phyloP scores from a whole-genome alignment of 2,888 invertebrate genomes.

The Lycocerus yunnanus region DNA sequence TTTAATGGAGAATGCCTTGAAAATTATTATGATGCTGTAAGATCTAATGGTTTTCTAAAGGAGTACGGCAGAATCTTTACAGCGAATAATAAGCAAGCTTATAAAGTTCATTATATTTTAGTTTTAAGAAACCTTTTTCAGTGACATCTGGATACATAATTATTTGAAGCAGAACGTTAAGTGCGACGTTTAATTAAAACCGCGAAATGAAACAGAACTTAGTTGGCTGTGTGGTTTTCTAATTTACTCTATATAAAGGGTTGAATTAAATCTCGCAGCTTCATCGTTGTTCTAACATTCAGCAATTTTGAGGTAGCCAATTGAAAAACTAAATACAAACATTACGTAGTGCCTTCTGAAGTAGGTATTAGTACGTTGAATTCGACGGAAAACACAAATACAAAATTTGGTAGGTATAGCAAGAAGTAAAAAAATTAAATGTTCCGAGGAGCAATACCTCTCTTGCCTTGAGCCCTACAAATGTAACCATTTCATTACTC shows the following conservation, averaged over 20 bases:
- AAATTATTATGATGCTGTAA: background rate
- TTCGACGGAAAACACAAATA: slow-evolving; percentile 20
- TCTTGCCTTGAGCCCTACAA: slow-evolving; percentile 27
- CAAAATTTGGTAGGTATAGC: slow-evolving; percentile 24
- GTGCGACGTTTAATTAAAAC: slow-evolving; percentile 39
- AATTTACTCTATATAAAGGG: slow-evolving; percentile 33
- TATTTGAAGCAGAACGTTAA: slow-evolving; percentile 30
- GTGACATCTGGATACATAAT: slow-evolving; percentile 32
- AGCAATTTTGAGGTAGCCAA: slow-evolving; percentile 11
- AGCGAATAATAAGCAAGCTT: background rate
- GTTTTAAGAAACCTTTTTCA: slow-evolving; percentile 17
- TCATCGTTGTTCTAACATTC: slow-evolving; percentile 10
- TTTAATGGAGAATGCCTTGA: background rate
- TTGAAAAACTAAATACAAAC: slow-evolving; percentile 18
- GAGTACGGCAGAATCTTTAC: background rate
- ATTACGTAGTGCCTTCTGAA: slow-evolving; percentile 13
- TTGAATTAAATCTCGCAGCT: slow-evolving; percentile 25
- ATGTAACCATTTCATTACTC: slow-evolving; percentile 36
- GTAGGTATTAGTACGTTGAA: slow-evolving; percentile 9
- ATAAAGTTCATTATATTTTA: slow-evolving; percentile 11
- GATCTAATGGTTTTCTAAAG: background rate
- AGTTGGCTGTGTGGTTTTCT: slow-evolving; percentile 36
- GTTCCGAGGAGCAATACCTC: slow-evolving; percentile 34
- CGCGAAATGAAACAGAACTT: slow-evolving; percentile 36
- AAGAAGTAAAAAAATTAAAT: slow-evolving; percentile 26